Base-by-base conservation (phyloP, 2,113 vertebrate genomes). In the Stigmatopora argus region DNA sequence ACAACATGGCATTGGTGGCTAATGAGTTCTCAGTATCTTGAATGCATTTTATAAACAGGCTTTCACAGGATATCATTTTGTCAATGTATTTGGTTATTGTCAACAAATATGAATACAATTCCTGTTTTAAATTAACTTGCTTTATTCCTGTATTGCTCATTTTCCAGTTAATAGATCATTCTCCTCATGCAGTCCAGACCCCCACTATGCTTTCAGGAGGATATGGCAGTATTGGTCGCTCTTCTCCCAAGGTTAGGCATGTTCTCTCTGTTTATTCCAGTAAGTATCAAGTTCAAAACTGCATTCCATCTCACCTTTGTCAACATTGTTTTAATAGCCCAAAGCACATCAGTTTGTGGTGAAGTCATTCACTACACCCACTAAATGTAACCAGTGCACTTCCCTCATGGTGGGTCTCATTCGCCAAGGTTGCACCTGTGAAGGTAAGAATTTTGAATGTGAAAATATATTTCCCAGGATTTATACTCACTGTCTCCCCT, bases 371-470 rank as follows among this genome's bases (percentile, higher is more conserved):
- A 93, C 57, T 59, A 85, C 91, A 2, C 97, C 97, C 75, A 97
- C 97, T 0, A 99, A 98, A 83, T 99, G 97, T 81, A 96, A 95
- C 78, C 96, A 97, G 53, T 99, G 97, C 79, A 98, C 95, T 0
- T 99, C 97, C 21, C 89, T 99, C 74, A 97, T 99, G 97, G 94
- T 99, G 46, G 97, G 97, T n/a, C 92, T 99, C 70, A 94, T 97
- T 70, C 93, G 97, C n/a, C 97, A 99, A 74, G 97, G 97, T 72
- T 99, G 97, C 72, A 93, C 91, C 19, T 99, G 97, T 80, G 97
- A 99, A 96, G 96, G 97, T 99, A 84, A 92, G 23, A 48, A 2
- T 14, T 17, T 26, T 56, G 23, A 12, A 7, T 11, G 31, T 45
- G 13, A 1, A 45, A 7, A 2, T n/a, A 41, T 38, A 38, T 18